phyloP scores from a whole-genome alignment of 2,113 vertebrate species.

The Bubo blakistoni region DNA sequence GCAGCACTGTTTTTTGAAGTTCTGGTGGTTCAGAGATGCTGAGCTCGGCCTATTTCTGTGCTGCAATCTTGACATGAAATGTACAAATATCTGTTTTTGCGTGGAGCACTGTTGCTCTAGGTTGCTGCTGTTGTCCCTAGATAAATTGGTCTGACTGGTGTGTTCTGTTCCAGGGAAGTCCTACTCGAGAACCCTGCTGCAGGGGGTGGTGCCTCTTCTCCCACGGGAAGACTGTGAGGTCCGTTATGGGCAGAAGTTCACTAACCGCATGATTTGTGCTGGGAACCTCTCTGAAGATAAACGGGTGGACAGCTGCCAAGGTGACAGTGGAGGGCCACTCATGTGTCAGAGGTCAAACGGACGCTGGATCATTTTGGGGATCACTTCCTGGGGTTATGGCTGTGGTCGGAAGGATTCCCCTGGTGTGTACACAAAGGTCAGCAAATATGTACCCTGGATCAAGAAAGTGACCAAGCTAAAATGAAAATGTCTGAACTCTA shows the following conservation, averaged over 20 bases:
- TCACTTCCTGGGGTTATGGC: slow-evolving; percentile 86
- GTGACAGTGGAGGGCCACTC: slow-evolving; percentile 88
- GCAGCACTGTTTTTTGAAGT: neutral
- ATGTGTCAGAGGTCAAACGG: slow-evolving; percentile 79
- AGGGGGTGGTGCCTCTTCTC: slow-evolving; percentile 85
- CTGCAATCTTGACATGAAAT: neutral
- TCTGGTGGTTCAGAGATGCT: neutral
- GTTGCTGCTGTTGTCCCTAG: neutral
- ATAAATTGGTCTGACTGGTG: neutral
- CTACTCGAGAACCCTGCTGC: slow-evolving; percentile 83
- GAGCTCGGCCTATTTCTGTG: neutral
- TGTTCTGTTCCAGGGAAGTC: slow-evolving; percentile 68
- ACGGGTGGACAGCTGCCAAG: slow-evolving; percentile 81
- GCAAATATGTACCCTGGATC: slow-evolving; percentile 85
- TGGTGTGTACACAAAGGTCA: slow-evolving; percentile 86
- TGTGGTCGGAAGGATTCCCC: slow-evolving; percentile 84
- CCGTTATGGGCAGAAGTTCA: slow-evolving; percentile 83
- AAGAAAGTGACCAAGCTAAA: slow-evolving; percentile 73
- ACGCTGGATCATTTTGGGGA: slow-evolving; percentile 84
- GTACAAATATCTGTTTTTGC: neutral
- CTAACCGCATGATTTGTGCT: slow-evolving; percentile 86
- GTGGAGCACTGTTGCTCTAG: neutral
- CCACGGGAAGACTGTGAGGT: slow-evolving; percentile 82
- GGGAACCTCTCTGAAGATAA: slow-evolving; percentile 85
- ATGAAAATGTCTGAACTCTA: neutral